phyloP scores from a whole-genome alignment of 2,888 invertebrate genomes.

The Cheilosia variabilis region DNA sequence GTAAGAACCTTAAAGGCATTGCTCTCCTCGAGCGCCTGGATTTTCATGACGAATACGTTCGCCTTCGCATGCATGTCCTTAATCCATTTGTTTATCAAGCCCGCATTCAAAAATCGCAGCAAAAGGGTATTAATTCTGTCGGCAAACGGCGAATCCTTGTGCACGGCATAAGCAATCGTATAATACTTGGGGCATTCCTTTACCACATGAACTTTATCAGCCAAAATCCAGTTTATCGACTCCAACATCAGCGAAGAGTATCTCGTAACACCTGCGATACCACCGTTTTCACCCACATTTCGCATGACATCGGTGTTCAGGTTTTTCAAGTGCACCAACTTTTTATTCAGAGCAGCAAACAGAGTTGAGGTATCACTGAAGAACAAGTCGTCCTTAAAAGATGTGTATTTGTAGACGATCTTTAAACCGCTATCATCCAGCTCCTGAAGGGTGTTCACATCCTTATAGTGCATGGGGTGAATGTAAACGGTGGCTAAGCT shows the following conservation, averaged over 20 bases:
- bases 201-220: conserved; percentile 80
- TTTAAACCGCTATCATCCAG: conserved; percentile 81
- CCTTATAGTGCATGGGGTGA: conserved; percentile 82
- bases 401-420: conserved; percentile 82
- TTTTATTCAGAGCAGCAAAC: conserved; percentile 81
- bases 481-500: conserved; percentile 83
- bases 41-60: conserved; percentile 75
- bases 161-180: conserved; percentile 82
- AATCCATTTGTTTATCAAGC: conserved; percentile 82
- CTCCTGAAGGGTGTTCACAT: conserved; percentile 82
- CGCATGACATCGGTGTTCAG: conserved; percentile 79
- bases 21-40: conserved; percentile 57
- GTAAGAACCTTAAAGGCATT: conserved; percentile 80
- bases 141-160: conserved; percentile 81
- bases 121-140: conserved; percentile 81
- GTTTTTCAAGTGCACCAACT: conserved; percentile 77
- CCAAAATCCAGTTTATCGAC: conserved; percentile 78
- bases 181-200: conserved; percentile 83
- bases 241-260: conserved; percentile 80
- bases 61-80: conserved; percentile 79
- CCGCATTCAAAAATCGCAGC: conserved; percentile 79
- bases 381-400: conserved; percentile 83
- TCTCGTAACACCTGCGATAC: conserved; percentile 81
- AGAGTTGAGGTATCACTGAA: conserved; percentile 81
- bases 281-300: conserved; percentile 78